Base-by-base conservation (phyloP, 2,113 vertebrate species). In the Amphiprion percula region DNA sequence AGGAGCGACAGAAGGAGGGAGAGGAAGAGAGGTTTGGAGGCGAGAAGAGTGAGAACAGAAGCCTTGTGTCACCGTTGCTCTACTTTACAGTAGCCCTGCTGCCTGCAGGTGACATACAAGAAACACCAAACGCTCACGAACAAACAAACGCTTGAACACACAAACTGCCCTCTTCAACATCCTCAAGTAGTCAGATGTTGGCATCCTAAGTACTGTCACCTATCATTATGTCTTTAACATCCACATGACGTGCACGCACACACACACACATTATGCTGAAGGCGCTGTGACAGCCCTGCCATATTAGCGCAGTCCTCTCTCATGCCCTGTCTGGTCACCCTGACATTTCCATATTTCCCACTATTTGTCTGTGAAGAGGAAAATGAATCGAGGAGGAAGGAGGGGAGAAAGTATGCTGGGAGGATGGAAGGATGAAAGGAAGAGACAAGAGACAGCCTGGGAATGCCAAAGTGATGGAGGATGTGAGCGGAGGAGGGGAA, bases 271-370 rank as follows among this genome's bases (percentile, higher is more conserved):
- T 19, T 54, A 74, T 67, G 77, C 68, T 77, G 72, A 82, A 61
- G 75, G 68, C 3, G 11, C 69, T 55, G 76, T 81, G 72, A 88
- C 90, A 90, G 69, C 75, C 44, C 49, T 69, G 77, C 77, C 88
- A 86, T 84, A 88, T 85, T 86, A 92, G 82, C 82, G 77, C 49
- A 63, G 83, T 84, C 77, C 69, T 76, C 77, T 86, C 80, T 77
- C 86, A 92, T 87, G 79, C 61, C 55, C 64, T 56, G 86, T 76
- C 82, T 87, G 91, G 83, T 90, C 88, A 85, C 41, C 2, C 68
- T 87, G 88, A 92, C 91, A 88, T 91, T 90, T 87, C 69, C 86
- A 88, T 90, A 87, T 83, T 88, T 89, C 79, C 85, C 73, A 89
- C 80, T 79, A 65, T 85, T 84, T 73, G 19, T 79, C 60, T 82